Conservation (phyloP, 2,797 vertebrate genomes). For the Esox masquinongy region DNA sequence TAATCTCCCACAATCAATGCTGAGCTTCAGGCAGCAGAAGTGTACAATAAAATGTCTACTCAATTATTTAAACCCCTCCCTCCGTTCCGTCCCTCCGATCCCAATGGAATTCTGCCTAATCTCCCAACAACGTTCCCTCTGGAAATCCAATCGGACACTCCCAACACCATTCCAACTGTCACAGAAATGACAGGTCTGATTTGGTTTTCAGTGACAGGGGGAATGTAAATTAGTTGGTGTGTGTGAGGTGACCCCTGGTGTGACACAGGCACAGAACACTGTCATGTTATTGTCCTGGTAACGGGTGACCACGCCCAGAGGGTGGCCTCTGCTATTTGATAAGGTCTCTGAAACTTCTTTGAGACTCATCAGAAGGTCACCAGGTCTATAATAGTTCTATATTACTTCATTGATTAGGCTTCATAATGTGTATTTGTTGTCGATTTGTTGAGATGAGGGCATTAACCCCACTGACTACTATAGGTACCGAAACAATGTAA, state of each 20-base stretch:
- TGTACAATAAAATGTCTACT: conserved; percentile 71
- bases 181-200: conserved; percentile 5
- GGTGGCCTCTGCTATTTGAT: neutral
- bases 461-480: neutral
- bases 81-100: conserved; percentile 33
- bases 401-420: neutral
- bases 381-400: neutral
- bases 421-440: too few relatives aligned
- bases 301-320: neutral
- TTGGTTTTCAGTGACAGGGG: conserved; percentile 1
- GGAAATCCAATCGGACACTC: conserved; percentile 8
- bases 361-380: neutral
- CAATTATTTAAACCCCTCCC: conserved; percentile 73
- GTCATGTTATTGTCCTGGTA: conserved; percentile 2
- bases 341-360: neutral
- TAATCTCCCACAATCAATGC: conserved; percentile 71
- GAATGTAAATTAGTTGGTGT: conserved; percentile 10
- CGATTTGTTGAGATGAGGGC: neutral
- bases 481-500: neutral
- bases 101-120: conserved; percentile 51
- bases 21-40: conserved; percentile 66
- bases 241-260: neutral
- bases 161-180: neutral
- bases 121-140: conserved; percentile 10
- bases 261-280: neutral